These are phyloP conservation scores for Thera britannica DNA, from an alignment of 2,888 invertebrate species.

Conservation along the genomic window DNA sequence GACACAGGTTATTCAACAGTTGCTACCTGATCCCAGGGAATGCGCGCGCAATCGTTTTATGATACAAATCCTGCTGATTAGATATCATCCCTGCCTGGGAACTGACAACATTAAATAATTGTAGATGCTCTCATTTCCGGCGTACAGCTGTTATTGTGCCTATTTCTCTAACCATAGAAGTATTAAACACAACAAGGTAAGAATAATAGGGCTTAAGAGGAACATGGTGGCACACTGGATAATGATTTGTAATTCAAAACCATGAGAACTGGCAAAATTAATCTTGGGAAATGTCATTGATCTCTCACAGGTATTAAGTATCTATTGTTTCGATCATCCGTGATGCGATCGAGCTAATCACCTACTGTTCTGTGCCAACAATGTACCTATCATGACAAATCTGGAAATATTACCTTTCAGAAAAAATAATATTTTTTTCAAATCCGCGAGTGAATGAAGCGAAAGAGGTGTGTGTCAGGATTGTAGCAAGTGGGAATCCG, in stretches of 20 bases:
- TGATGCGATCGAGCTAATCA: conserved; percentile 14
- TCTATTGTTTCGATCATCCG: conserved; percentile 35
- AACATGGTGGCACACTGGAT: conserved; percentile 30
- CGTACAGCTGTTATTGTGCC: conserved; percentile 28
- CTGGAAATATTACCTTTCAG: no score
- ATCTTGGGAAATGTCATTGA: conserved; percentile 34
- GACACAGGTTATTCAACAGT: conserved; percentile 23
- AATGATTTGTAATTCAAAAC: conserved; percentile 34
- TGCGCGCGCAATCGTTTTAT: conserved; percentile 70
- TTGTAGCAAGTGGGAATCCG: no score
- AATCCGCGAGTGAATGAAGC: no score
- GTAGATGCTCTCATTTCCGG: conserved; percentile 55
- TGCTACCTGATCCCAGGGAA: conserved; percentile 46
- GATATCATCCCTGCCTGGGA: conserved; percentile 75
- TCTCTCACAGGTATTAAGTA: conserved; percentile 42
- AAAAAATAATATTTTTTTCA: no score
- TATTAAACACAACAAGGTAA: neutral
- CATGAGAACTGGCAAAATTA: conserved; percentile 37
- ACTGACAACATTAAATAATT: conserved; percentile 70
- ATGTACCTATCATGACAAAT: neutral
- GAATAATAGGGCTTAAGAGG: neutral
- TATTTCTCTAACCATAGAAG: conserved; percentile 1
- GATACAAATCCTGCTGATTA: conserved; percentile 77
- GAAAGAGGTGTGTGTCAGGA: no score
- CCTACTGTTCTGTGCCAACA: conserved; percentile 9